Evolutionary conservation across 2,888 invertebrate genomes (phyloP).

Genomic region (Drosophila leonis): DNA sequence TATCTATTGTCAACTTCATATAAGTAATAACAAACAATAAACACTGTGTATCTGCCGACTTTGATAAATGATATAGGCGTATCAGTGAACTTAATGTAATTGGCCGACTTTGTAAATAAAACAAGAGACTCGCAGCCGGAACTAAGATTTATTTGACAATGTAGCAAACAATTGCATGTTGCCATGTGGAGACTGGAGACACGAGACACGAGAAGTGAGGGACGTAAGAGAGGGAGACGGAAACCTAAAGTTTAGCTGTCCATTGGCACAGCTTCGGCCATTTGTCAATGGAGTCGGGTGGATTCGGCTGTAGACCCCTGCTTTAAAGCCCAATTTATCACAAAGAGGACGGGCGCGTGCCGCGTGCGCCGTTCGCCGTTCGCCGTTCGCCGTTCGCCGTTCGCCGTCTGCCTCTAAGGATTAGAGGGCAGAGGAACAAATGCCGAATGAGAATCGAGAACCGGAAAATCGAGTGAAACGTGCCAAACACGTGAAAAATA

Average conservation of each 20-base stretch:
- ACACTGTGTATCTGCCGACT: conserved; percentile 7
- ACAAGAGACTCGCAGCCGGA: conserved; percentile 52
- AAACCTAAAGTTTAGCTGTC: conserved; percentile 61
- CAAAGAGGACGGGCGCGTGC: conserved; percentile 61
- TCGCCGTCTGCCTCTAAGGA: conserved; percentile 51
- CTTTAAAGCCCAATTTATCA: conserved; percentile 81
- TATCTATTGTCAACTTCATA: conserved; percentile 5
- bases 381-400: conserved; percentile 39
- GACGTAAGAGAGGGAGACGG: background rate
- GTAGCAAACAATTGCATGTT: conserved; percentile 68
- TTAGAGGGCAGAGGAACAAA: conserved; percentile 44
- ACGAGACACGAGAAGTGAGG: background rate
- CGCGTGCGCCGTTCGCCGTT: conserved; percentile 50
- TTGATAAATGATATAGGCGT: conserved; percentile 52
- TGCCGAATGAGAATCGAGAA: conserved; percentile 61
- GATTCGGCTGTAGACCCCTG: conserved; percentile 47
- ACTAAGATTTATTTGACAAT: conserved; percentile 74
- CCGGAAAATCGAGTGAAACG: conserved; percentile 82
- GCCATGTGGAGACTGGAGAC: conserved; percentile 13
- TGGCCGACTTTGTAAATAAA: conserved; percentile 73
- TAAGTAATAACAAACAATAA: conserved; percentile 22
- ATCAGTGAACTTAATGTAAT: conserved; percentile 70
- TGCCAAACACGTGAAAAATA: conserved; percentile 84
- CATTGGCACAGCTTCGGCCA: conserved; percentile 60
- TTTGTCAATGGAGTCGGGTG: conserved; percentile 63